These are phyloP conservation scores for Microcebus jonahi DNA, from an alignment of 2,113 vertebrate genomes.

Conservation along the genomic window DNA sequence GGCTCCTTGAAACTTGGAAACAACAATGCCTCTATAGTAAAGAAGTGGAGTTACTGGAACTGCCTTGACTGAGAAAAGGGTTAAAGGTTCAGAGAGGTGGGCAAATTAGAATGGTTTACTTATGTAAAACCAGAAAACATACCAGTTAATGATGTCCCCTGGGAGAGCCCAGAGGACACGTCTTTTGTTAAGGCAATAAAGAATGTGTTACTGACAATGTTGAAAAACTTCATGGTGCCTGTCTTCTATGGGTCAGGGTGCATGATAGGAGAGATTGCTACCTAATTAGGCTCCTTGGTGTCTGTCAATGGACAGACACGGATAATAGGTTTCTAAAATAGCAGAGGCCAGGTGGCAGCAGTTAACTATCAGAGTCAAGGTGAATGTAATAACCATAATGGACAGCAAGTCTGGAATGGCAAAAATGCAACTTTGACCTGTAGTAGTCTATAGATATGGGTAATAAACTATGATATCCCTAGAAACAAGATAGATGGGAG, in stretches of 20 bases:
- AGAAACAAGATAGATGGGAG: background rate
- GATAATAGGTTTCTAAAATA: background rate
- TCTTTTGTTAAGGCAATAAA: conserved; percentile 30
- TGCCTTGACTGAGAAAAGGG: conserved; percentile 11
- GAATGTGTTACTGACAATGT: background rate
- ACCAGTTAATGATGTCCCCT: background rate
- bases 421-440: background rate
- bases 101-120: conserved; percentile 8
- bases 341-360: background rate
- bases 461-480: conserved; percentile 6
- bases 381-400: background rate
- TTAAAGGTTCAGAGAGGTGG: conserved; percentile 1
- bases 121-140: background rate
- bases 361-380: conserved; percentile 40
- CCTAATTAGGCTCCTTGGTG: background rate
- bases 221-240: background rate
- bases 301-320: background rate
- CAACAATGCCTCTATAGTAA: conserved; percentile 11
- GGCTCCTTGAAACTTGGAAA: conserved; percentile 40
- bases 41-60: conserved; percentile 48
- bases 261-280: background rate
- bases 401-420: background rate
- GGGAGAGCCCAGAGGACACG: background rate
- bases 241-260: background rate
- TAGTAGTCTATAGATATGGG: background rate